Conservation (phyloP, 2,797 vertebrate genomes). For the Geotria australis region DNA sequence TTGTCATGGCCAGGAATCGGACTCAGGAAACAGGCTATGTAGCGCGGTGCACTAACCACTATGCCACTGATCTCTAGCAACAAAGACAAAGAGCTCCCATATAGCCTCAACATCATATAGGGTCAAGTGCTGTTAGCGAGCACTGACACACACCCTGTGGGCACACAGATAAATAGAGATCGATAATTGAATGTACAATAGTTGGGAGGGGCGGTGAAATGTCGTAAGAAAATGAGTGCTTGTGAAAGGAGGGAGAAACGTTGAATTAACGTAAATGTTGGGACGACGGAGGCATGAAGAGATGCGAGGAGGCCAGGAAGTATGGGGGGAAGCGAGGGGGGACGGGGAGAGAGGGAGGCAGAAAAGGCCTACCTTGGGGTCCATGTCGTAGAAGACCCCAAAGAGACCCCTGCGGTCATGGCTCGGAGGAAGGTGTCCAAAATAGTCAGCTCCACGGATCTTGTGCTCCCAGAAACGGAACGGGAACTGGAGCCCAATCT, state of each 20-base stretch:
- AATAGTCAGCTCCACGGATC: slow-evolving; percentile 81
- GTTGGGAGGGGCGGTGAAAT: too few relatives aligned
- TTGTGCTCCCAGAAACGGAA: slow-evolving; percentile 78
- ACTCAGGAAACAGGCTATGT: too few relatives aligned
- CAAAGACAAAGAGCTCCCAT: too few relatives aligned
- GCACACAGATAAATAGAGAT: too few relatives aligned
- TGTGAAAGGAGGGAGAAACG: neutral
- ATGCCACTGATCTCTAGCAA: too few relatives aligned
- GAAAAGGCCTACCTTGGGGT: slow-evolving; percentile 35
- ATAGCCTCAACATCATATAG: too few relatives aligned
- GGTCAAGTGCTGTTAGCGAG: too few relatives aligned
- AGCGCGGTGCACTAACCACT: too few relatives aligned
- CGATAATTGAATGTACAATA: too few relatives aligned
- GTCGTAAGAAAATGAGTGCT: neutral
- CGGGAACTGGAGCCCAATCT: slow-evolving; percentile 77
- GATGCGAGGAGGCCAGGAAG: neutral
- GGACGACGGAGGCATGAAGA: neutral
- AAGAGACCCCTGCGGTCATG: slow-evolving; percentile 62
- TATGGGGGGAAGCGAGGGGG: neutral
- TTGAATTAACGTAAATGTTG: neutral
- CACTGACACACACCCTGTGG: too few relatives aligned
- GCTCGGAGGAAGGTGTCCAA: slow-evolving; percentile 46
- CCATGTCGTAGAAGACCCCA: slow-evolving; percentile 80
- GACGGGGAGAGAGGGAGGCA: neutral
- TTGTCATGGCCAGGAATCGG: too few relatives aligned